Conservation (phyloP, 2,888 invertebrate species). For the Barypeithes pellucidus region DNA sequence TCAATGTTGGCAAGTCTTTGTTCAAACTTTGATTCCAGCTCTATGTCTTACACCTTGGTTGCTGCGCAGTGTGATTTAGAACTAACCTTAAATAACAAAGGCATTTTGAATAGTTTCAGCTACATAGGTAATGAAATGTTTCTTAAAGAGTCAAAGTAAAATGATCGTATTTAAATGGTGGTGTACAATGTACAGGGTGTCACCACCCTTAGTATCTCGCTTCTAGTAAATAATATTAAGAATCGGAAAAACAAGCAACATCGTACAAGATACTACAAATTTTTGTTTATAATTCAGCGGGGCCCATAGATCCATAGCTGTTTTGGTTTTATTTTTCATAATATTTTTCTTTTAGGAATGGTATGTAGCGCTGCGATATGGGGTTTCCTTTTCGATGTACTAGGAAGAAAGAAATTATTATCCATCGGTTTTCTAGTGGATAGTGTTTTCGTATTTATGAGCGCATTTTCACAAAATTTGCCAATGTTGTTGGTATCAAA, state of each 20-base stretch:
- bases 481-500: conserved; percentile 79
- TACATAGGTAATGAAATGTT: conserved; percentile 76
- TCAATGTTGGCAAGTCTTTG: conserved; percentile 78
- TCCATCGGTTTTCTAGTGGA: conserved; percentile 78
- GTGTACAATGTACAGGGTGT: too few species aligned
- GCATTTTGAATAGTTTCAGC: conserved; percentile 79
- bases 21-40: conserved; percentile 80
- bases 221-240: too few species aligned
- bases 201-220: too few species aligned
- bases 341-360: conserved; percentile 75
- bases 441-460: conserved; percentile 76
- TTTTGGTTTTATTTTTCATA: background rate
- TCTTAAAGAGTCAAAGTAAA: too few species aligned
- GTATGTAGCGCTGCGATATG: conserved; percentile 82
- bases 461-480: conserved; percentile 79
- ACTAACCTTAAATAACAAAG: conserved; percentile 80
- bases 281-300: too few species aligned
- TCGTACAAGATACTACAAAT: too few species aligned
- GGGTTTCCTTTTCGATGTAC: conserved; percentile 84
- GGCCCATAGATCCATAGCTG: too few species aligned
- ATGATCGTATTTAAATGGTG: too few species aligned
- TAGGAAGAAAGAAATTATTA: conserved; percentile 79
- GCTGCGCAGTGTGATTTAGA: conserved; percentile 83
- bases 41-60: conserved; percentile 82
- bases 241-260: too few species aligned